Evolutionary conservation across 2,888 invertebrate species (phyloP).

Genomic region (Pantelozetes paolii): DNA sequence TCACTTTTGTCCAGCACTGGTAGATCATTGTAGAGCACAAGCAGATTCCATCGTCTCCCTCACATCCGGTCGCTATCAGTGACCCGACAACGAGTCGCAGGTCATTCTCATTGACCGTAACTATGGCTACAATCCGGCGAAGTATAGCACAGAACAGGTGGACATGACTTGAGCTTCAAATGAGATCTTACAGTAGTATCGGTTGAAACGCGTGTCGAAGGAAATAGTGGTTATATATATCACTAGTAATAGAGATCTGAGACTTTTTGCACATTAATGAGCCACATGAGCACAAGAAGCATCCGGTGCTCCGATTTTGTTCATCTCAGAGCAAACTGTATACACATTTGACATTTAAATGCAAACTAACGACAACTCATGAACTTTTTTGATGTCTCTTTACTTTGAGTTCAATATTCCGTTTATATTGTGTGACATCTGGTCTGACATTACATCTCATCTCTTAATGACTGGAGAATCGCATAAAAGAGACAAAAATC

Average conservation of each 20-base stretch:
- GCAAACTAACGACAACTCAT: slow-evolving; percentile 3
- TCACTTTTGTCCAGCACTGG: slow-evolving; percentile 12
- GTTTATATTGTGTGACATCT: not conserved
- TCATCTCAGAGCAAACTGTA: not conserved
- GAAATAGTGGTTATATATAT: slow-evolving; percentile 33
- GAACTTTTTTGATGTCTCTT: slow-evolving; percentile 17
- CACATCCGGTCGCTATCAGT: slow-evolving; percentile 10
- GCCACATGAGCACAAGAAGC: slow-evolving; percentile 17
- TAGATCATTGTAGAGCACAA: too few species aligned
- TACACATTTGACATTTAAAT: not conserved
- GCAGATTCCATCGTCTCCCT: slow-evolving; percentile 32
- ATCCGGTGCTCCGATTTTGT: slow-evolving; percentile 15
- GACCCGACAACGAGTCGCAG: slow-evolving; percentile 7
- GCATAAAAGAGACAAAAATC: not conserved
- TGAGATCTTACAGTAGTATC: not conserved
- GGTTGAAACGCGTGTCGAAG: slow-evolving; percentile 16
- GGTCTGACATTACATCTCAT: not conserved
- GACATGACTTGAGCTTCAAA: not conserved
- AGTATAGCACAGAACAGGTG: slow-evolving; percentile 10
- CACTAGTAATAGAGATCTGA: not conserved
- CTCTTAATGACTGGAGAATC: not conserved
- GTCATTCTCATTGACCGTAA: slow-evolving; percentile 18
- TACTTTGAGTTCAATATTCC: slow-evolving; percentile 8
- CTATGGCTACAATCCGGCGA: not conserved
- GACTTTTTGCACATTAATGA: not conserved